Conservation (phyloP, 1,140 invertebrate species). For the Calliopsis andreniformis region DNA sequence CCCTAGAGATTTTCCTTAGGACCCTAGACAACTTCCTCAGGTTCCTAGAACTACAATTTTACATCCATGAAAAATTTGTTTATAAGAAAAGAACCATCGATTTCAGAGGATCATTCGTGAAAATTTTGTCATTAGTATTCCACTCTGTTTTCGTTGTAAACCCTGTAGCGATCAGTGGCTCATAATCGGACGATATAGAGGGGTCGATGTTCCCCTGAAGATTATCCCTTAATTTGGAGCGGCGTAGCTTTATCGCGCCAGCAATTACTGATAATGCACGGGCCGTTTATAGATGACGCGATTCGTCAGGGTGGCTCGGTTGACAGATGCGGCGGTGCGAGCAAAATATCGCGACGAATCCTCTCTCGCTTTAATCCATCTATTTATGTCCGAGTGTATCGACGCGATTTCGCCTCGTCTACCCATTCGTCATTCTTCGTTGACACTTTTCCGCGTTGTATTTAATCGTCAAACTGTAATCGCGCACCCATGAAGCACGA, state of each 20-base stretch:
- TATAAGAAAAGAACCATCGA: too few relatives aligned
- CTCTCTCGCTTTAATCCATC: background rate
- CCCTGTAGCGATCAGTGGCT: too few relatives aligned
- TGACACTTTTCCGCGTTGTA: background rate
- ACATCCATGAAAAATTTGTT: too few relatives aligned
- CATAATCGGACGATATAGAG: too few relatives aligned
- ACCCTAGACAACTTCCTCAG: too few relatives aligned
- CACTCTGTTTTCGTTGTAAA: too few relatives aligned
- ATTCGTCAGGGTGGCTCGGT: slow-evolving; percentile 3
- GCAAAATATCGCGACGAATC: background rate
- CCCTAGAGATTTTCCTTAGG: too few relatives aligned
- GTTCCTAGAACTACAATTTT: too few relatives aligned
- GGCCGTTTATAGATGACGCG: too few relatives aligned
- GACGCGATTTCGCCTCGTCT: background rate
- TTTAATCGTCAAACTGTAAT: background rate
- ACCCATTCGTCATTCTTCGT: background rate
- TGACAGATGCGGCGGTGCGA: background rate
- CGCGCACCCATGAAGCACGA: too few relatives aligned
- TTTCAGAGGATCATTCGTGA: too few relatives aligned
- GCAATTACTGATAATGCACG: slow-evolving; percentile 38
- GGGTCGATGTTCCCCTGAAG: slow-evolving; percentile 11
- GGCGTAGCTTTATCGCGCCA: slow-evolving; percentile 18
- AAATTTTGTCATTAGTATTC: too few relatives aligned
- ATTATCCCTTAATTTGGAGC: slow-evolving; percentile 24
- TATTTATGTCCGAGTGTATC: background rate